phyloP scores from a whole-genome alignment of 2,797 vertebrate species.

The Fratercula arctica region DNA sequence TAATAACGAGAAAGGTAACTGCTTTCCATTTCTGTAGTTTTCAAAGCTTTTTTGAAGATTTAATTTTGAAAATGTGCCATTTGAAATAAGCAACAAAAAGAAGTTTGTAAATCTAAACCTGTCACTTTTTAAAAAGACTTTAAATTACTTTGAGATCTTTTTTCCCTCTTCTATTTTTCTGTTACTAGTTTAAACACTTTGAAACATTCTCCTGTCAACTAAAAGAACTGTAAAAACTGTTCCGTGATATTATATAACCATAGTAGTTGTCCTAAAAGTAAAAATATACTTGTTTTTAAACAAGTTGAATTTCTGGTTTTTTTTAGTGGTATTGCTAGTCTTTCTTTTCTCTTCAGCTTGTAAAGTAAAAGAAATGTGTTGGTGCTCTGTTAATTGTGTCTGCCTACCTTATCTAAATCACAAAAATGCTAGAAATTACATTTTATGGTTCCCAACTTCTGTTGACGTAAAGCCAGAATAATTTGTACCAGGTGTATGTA shows the following conservation, averaged over 20 bases:
- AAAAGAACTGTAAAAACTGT: not conserved
- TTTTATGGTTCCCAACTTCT: accelerated
- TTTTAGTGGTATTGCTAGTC: not conserved
- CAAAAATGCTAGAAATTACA: not conserved
- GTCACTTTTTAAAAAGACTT: not conserved
- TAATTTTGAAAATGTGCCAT: accelerated
- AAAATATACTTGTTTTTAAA: not conserved
- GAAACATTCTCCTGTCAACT: not conserved
- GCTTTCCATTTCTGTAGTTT: accelerated
- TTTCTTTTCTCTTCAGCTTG: not conserved
- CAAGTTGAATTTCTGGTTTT: not conserved
- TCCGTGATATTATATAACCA: not conserved
- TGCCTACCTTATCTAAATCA: not conserved
- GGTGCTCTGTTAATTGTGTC: not conserved
- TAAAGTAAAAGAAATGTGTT: not conserved
- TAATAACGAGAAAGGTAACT: constrained; percentile 46
- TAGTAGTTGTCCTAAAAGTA: not conserved
- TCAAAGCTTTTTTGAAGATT: accelerated
- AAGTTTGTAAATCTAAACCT: accelerated
- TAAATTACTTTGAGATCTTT: too few relatives aligned
- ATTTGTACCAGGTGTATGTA: not conserved
- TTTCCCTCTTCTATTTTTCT: not conserved
- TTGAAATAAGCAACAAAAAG: accelerated
- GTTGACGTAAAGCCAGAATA: not conserved
- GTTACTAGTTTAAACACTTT: accelerated